Percentiles rank a stretch among this genome's conserved stretches.
Evolutionary conservation across 2,113 vertebrate species (phyloP).

Genomic region (Nanorana parkeri): DNA sequence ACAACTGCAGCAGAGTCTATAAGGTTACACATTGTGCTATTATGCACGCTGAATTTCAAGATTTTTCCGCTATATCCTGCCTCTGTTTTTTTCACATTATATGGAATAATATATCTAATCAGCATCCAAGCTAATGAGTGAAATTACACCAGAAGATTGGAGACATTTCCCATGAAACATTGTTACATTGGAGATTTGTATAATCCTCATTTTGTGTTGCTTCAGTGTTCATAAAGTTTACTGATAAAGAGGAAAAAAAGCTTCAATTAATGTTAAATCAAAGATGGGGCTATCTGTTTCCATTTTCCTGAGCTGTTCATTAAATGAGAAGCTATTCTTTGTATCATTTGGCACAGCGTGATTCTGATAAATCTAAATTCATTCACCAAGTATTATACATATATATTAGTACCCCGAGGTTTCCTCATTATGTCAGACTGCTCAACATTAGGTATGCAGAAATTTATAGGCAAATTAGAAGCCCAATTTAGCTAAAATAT

Average conservation of each 20-base stretch:
- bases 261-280: constrained; percentile 48
- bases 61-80: constrained; percentile 14
- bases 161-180: constrained; percentile 30
- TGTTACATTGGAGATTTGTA: constrained; percentile 37
- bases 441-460: constrained; percentile 29
- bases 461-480: constrained; percentile 54
- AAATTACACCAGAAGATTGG: constrained; percentile 10
- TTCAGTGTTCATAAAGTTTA: constrained; percentile 46
- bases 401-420: constrained; percentile 54
- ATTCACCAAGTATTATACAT: constrained; percentile 38
- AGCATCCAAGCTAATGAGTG: constrained; percentile 8
- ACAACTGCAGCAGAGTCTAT: neutral
- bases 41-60: neutral
- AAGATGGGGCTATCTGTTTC: constrained; percentile 43
- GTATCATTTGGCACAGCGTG: constrained; percentile 52
- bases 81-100: constrained; percentile 3
- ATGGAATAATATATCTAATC: constrained; percentile 6
- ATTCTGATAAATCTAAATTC: constrained; percentile 49
- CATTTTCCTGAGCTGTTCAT: constrained; percentile 28
- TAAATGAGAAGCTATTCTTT: constrained; percentile 39
- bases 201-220: constrained; percentile 32
- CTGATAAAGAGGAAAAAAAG: constrained; percentile 24
- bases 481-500: constrained; percentile 52
- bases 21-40: constrained; percentile 2
- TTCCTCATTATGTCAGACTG: constrained; percentile 44